Evolutionary conservation across 2,797 vertebrate species (phyloP).

Genomic region (Sebastes miniatus): DNA sequence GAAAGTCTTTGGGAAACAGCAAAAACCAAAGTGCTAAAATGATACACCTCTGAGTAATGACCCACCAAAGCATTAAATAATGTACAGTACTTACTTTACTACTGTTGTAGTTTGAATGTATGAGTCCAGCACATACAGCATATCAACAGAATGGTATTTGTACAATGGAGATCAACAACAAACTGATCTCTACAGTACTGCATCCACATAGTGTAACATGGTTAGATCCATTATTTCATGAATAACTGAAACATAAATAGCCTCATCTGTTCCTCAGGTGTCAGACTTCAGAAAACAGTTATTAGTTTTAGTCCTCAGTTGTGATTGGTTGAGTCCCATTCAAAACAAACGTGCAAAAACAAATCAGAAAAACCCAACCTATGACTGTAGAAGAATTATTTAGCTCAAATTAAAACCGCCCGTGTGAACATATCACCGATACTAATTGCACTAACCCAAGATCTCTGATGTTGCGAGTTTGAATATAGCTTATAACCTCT

Average conservation of each 20-base stretch:
- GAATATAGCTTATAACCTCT: background rate
- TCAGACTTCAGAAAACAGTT: background rate
- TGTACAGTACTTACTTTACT: background rate
- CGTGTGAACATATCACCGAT: background rate
- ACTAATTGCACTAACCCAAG: background rate
- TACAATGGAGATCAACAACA: background rate
- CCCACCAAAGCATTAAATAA: background rate
- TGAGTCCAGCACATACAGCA: slow-evolving; percentile 2
- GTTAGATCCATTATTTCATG: background rate
- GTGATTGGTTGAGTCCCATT: background rate
- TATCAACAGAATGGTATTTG: background rate
- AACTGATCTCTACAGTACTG: background rate
- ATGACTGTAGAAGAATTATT: background rate
- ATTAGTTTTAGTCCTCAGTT: background rate
- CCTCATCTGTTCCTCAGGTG: background rate
- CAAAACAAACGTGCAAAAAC: background rate
- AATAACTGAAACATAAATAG: background rate
- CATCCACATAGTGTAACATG: background rate
- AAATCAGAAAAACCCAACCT: background rate
- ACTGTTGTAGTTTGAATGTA: background rate
- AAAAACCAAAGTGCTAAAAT: slow-evolving; percentile 28
- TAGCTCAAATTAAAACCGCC: background rate
- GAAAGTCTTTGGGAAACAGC: slow-evolving; percentile 33
- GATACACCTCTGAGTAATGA: background rate
- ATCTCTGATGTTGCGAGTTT: background rate